A percentile compares a stretch with the other conserved stretches of the same genome.
Evolutionary conservation across 2,888 invertebrate species (phyloP).

Genomic region (Drosophila limbata): DNA sequence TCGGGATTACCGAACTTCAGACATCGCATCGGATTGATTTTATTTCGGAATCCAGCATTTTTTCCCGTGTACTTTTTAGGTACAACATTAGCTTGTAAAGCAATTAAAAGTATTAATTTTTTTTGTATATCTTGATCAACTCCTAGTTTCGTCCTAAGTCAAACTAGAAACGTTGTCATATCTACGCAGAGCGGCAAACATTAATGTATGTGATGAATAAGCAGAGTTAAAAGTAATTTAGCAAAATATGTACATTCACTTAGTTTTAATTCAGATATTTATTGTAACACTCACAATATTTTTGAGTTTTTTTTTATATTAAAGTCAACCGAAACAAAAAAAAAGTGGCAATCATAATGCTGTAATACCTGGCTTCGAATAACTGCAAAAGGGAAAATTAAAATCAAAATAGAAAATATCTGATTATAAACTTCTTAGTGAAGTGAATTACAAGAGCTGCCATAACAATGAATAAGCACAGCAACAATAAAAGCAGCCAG

Average conservation of each 20-base stretch:
- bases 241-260: background rate
- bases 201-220: too few species aligned
- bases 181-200: too few species aligned
- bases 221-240: background rate
- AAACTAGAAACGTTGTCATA: too few species aligned
- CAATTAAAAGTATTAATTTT: too few species aligned
- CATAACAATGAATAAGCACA: conserved; percentile 21
- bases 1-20: too few species aligned
- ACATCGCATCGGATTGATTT: too few species aligned
- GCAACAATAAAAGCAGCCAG: conserved; percentile 10
- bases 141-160: too few species aligned
- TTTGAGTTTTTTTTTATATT: too few species aligned
- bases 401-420: conserved; percentile 2
- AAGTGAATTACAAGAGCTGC: conserved; percentile 23
- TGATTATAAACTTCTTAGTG: conserved; percentile 37
- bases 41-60: too few species aligned
- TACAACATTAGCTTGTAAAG: too few species aligned
- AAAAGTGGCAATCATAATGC: background rate
- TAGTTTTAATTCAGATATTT: background rate
- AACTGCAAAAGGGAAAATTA: background rate
- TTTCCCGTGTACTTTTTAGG: too few species aligned
- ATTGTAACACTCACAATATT: background rate
- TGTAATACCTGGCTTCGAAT: background rate
- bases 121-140: too few species aligned
- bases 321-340: background rate